Evolutionary conservation across 1,140 invertebrate species (phyloP).

Genomic region (Penaeus chinensis): DNA sequence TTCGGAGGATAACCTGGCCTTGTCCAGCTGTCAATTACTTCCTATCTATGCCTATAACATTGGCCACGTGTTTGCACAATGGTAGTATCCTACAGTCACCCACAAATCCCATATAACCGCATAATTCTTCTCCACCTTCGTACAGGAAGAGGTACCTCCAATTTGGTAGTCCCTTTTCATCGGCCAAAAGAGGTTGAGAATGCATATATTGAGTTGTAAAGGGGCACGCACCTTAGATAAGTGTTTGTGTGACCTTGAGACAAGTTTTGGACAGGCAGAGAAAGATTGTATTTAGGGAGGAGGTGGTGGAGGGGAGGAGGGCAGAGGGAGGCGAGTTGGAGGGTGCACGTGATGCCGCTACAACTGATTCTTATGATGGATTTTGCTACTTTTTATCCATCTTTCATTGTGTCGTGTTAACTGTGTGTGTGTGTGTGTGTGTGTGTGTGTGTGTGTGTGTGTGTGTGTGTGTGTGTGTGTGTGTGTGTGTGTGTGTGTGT

Average conservation of each 20-base stretch:
- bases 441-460: too few relatives aligned
- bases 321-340: not conserved
- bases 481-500: too few relatives aligned
- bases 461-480: too few relatives aligned
- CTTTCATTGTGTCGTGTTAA: too few relatives aligned
- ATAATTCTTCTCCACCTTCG: constrained; percentile 20
- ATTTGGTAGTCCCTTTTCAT: constrained; percentile 38
- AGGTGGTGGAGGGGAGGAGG: constrained; percentile 19
- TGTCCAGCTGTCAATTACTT: too few relatives aligned
- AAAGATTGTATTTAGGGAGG: not conserved
- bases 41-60: not conserved
- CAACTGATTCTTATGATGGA: too few relatives aligned
- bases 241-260: constrained; percentile 35
- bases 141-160: constrained; percentile 49
- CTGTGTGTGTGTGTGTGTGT: too few relatives aligned
- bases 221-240: constrained; percentile 35
- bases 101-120: constrained; percentile 6
- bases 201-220: constrained; percentile 44
- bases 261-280: constrained; percentile 46
- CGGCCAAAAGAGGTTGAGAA: constrained; percentile 52
- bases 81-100: constrained; percentile 6
- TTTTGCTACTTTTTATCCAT: too few relatives aligned
- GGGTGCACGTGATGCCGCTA: too few relatives aligned
- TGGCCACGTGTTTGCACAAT: constrained; percentile 25
- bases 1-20: too few relatives aligned